A percentile compares a stretch with the other conserved stretches of the same genome.
phyloP scores from a whole-genome alignment of 2,797 vertebrate genomes.

The Mionectes olivaceus region DNA sequence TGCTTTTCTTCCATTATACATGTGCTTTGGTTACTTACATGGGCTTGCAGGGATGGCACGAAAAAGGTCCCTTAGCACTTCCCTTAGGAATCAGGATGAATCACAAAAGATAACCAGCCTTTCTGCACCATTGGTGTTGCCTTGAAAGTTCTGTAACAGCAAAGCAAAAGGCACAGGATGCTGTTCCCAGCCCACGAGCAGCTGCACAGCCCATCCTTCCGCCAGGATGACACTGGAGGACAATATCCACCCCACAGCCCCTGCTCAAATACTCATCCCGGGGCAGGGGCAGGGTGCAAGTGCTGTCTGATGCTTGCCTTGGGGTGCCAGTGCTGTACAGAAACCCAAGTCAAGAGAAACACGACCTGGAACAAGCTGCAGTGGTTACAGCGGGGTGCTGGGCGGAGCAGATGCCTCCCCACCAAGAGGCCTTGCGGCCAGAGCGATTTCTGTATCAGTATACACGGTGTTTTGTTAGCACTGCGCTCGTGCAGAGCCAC shows the following conservation, averaged over 20 bases:
- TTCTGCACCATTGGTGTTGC: neutral
- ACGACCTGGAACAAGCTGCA: neutral
- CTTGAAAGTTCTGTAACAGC: neutral
- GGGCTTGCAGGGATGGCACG: neutral
- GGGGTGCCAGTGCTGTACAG: neutral
- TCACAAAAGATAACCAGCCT: neutral
- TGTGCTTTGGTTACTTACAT: fast-evolving
- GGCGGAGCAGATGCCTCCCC: fast-evolving
- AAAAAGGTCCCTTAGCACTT: neutral
- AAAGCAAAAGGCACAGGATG: fast-evolving
- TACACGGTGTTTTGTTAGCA: fast-evolving
- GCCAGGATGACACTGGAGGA: no score
- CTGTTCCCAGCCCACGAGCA: neutral
- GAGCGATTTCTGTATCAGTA: neutral
- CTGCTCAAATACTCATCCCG: neutral
- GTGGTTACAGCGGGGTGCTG: fast-evolving
- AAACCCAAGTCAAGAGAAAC: neutral
- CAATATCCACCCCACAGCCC: neutral
- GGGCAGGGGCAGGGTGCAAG: neutral
- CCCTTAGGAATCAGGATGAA: neutral
- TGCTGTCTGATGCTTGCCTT: neutral
- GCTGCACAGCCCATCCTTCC: neutral
- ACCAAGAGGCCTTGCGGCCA: fast-evolving
- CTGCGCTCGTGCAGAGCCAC: fast-evolving
- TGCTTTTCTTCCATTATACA: fast-evolving